Percentiles rank a stretch among this genome's conserved stretches.
Evolutionary conservation across 2,797 vertebrate species (phyloP).

Genomic region (Schizopygopsis pylzovi): DNA sequence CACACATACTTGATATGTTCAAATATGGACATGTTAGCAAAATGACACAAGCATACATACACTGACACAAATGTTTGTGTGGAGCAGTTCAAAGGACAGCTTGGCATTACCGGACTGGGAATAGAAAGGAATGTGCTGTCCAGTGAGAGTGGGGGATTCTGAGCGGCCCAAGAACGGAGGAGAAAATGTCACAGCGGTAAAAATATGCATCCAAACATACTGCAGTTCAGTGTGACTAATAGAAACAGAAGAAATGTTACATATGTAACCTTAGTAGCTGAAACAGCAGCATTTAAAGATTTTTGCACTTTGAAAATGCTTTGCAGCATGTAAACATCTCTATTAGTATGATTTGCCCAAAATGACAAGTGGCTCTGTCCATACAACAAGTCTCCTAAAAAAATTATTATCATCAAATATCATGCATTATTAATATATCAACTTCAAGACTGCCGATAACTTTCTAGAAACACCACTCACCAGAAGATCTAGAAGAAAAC

Average conservation of each 20-base stretch:
- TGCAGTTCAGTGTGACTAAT: not conserved
- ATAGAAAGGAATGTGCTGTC: conserved; percentile 74
- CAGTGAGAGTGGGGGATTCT: conserved; percentile 73
- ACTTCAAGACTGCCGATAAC: not conserved
- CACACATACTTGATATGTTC: not conserved
- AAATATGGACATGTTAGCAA: conserved; percentile 4
- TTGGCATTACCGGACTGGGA: conserved; percentile 74
- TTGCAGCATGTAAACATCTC: not conserved
- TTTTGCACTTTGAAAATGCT: not conserved
- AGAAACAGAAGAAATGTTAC: not conserved
- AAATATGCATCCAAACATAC: not conserved
- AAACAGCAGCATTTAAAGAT: not conserved
- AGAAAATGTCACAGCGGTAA: not conserved
- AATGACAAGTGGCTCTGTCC: not conserved
- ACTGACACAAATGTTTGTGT: conserved; percentile 46
- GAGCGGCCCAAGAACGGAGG: conserved; percentile 46
- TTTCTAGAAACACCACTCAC: too few species aligned
- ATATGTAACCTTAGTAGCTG: not conserved
- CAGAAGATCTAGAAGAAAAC: too few species aligned
- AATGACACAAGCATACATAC: conserved; percentile 47
- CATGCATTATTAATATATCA: not conserved
- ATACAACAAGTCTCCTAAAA: not conserved
- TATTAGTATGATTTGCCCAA: not conserved
- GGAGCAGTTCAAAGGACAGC: conserved; percentile 71
- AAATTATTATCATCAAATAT: not conserved